These are phyloP conservation scores for Limosa lapponica DNA, from an alignment of 2,797 vertebrate species.

Conservation along the genomic window DNA sequence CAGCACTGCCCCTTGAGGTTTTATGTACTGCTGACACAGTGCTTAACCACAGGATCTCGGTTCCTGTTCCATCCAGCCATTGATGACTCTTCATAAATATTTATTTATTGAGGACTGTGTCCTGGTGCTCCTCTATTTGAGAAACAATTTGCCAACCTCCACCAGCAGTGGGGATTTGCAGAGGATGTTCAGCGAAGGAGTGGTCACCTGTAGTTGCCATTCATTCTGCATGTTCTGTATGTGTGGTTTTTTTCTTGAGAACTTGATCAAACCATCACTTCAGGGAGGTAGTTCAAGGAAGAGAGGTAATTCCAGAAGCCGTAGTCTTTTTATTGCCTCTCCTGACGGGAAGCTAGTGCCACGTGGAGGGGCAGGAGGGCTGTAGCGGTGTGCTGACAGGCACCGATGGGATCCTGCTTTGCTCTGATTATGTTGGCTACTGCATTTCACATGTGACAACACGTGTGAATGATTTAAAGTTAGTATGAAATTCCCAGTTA, in stretches of 20 bases:
- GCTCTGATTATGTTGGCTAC: not conserved
- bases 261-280: not conserved
- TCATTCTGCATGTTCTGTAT: not conserved
- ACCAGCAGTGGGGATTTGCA: not conserved
- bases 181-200: not conserved
- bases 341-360: not conserved
- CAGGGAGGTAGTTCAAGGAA: not conserved
- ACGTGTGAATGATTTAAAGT: not conserved
- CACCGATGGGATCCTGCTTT: not conserved
- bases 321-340: not conserved
- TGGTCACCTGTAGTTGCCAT: not conserved
- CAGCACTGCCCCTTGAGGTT: not conserved
- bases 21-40: not conserved
- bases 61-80: not conserved
- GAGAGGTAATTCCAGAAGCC: not conserved
- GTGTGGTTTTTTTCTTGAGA: not conserved
- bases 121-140: not conserved
- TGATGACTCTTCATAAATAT: not conserved
- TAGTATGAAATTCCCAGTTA: not conserved
- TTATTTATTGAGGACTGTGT: not conserved
- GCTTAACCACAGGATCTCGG: not conserved
- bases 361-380: not conserved
- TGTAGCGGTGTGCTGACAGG: not conserved
- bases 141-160: not conserved
- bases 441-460: accelerated